These are phyloP conservation scores for Eolophus roseicapilla DNA, from an alignment of 2,113 vertebrate genomes.

Conservation along the genomic window DNA sequence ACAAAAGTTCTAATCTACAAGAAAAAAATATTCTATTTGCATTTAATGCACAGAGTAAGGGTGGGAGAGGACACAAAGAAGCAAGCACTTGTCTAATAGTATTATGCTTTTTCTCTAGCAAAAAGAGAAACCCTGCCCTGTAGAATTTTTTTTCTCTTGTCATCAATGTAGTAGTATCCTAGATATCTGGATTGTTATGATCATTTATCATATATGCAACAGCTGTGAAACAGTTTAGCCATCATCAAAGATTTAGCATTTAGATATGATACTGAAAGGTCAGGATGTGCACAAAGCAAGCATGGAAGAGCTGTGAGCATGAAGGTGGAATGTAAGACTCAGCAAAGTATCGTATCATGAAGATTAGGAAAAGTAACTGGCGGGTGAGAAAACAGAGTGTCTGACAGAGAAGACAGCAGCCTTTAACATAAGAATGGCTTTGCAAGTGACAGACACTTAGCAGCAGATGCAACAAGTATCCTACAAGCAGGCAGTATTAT, in stretches of 20 bases:
- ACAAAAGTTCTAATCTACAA: not conserved
- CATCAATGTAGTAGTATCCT: not conserved
- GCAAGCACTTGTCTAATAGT: not conserved
- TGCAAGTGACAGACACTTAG: not conserved
- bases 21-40: not conserved
- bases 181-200: not conserved
- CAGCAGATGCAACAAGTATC: not conserved
- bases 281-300: not conserved
- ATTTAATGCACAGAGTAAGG: not conserved
- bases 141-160: not conserved
- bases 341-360: not conserved
- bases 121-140: not conserved
- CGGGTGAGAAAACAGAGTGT: not conserved
- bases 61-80: not conserved
- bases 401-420: not conserved
- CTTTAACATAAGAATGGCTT: not conserved
- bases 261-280: not conserved
- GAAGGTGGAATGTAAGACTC: not conserved
- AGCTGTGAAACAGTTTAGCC: not conserved
- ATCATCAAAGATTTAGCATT: not conserved
- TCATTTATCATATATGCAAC: not conserved
- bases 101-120: not conserved
- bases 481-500: not conserved
- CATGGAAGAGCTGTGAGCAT: not conserved
- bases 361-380: conserved; percentile 7